These are phyloP conservation scores for Calonectris borealis DNA, from an alignment of 2,113 vertebrate species.

Conservation along the genomic window DNA sequence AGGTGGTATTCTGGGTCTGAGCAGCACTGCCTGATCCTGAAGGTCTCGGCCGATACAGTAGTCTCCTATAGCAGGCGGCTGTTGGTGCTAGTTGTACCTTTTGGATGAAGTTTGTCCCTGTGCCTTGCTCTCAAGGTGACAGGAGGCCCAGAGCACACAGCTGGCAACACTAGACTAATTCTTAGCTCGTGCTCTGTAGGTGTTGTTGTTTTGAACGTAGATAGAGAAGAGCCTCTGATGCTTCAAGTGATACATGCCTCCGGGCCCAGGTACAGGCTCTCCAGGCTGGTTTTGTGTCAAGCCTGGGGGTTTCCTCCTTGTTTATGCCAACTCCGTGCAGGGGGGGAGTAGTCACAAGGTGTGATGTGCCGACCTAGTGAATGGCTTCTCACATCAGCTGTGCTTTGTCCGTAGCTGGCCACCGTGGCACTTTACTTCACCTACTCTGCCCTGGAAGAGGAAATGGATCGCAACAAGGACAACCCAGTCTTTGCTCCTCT, in stretches of 20 bases:
- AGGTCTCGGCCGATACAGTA: background rate
- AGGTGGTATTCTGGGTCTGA: background rate
- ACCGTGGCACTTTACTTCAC: constrained; percentile 91
- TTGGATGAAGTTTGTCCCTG: background rate
- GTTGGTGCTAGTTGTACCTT: background rate
- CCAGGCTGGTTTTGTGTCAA: background rate
- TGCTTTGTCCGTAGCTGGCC: constrained; percentile 77
- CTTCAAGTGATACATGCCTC: background rate
- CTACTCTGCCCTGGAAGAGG: constrained; percentile 92
- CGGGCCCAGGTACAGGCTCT: background rate
- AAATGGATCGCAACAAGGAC: constrained; percentile 91
- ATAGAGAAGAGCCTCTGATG: background rate
- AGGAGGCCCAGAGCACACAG: background rate
- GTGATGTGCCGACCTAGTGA: background rate
- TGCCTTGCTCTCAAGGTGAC: background rate
- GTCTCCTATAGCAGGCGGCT: background rate
- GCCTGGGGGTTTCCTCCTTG: background rate
- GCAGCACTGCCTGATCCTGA: background rate
- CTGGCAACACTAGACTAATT: background rate
- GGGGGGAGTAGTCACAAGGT: background rate
- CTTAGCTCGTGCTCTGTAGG: background rate
- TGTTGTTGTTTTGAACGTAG: fast-evolving
- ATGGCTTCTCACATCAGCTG: background rate
- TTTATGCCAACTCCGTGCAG: fast-evolving
- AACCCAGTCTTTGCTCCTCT: constrained; percentile 88